Conservation (phyloP, 2,797 vertebrate genomes). For the Neosilurus mollespiculum region DNA sequence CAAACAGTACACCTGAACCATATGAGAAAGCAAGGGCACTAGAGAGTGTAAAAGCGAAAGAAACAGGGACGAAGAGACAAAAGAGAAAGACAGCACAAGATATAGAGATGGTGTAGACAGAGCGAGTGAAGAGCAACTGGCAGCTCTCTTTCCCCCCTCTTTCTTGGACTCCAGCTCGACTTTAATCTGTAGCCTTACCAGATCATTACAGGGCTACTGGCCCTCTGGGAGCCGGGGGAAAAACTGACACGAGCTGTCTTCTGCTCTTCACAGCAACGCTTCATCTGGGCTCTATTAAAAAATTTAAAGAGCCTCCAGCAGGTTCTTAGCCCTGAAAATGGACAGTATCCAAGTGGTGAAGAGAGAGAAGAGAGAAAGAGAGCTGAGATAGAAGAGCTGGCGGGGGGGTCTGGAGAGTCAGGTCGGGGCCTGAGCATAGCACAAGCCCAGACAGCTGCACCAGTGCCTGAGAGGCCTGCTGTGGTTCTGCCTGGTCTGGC, state of each 20-base stretch:
- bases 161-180: conserved; percentile 59
- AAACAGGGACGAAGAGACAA: conserved; percentile 38
- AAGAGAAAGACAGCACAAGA: conserved; percentile 41
- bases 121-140: conserved; percentile 50
- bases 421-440: conserved; percentile 44
- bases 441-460: conserved; percentile 50
- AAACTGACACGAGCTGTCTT: conserved; percentile 65
- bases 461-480: conserved; percentile 68
- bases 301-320: conserved; percentile 63
- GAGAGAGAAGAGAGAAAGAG: conserved; percentile 45
- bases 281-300: conserved; percentile 66
- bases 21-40: conserved; percentile 26
- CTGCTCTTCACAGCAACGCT: conserved; percentile 60
- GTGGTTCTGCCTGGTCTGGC: conserved; percentile 68
- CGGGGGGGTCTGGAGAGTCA: conserved; percentile 45
- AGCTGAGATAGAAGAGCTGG: conserved; percentile 58
- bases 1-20: conserved; percentile 21
- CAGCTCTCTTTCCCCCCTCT: conserved; percentile 54
- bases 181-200: conserved; percentile 63
- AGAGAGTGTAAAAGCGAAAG: conserved; percentile 34
- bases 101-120: conserved; percentile 39
- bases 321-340: conserved; percentile 64
- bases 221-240: conserved; percentile 61
- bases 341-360: conserved; percentile 61
- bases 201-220: conserved; percentile 65